A percentile compares a stretch with the other conserved stretches of the same genome.
Evolutionary conservation across 2,888 invertebrate species (phyloP).

Genomic region (Ophion obscuratus): DNA sequence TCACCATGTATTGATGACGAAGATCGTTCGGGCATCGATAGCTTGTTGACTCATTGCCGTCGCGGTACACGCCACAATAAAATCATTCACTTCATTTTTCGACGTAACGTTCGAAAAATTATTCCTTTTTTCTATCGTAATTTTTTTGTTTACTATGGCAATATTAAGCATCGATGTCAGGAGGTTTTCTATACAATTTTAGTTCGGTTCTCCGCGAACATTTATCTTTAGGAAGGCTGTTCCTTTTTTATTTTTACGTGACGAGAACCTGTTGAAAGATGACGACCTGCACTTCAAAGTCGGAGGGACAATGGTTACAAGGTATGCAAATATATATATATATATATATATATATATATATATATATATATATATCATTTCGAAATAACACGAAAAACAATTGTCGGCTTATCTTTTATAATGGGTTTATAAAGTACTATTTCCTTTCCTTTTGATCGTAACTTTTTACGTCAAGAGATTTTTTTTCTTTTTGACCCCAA

Average conservation of each 20-base stretch:
- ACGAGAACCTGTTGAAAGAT: constrained; percentile 19
- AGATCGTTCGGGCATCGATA: constrained; percentile 18
- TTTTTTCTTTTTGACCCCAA: background rate
- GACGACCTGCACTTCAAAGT: constrained; percentile 33
- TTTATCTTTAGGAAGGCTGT: background rate
- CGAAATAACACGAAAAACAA: background rate
- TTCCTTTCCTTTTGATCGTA: background rate
- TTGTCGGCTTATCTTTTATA: background rate
- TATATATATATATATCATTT: too few relatives aligned
- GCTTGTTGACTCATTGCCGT: constrained; percentile 17
- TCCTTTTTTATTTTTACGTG: background rate
- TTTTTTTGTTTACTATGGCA: background rate
- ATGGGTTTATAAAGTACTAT: background rate
- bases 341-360: too few relatives aligned
- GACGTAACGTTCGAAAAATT: background rate
- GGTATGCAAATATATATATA: constrained; percentile 23
- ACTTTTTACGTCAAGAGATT: background rate
- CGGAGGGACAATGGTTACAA: constrained; percentile 32
- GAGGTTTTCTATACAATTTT: constrained; percentile 20
- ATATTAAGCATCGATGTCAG: background rate
- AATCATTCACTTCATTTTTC: background rate
- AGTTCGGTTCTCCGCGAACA: background rate
- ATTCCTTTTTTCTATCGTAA: background rate
- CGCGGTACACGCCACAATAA: background rate
- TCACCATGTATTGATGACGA: background rate